These are phyloP conservation scores for Platycnemis pennipes DNA, from an alignment of 2,888 invertebrate genomes.

Conservation along the genomic window DNA sequence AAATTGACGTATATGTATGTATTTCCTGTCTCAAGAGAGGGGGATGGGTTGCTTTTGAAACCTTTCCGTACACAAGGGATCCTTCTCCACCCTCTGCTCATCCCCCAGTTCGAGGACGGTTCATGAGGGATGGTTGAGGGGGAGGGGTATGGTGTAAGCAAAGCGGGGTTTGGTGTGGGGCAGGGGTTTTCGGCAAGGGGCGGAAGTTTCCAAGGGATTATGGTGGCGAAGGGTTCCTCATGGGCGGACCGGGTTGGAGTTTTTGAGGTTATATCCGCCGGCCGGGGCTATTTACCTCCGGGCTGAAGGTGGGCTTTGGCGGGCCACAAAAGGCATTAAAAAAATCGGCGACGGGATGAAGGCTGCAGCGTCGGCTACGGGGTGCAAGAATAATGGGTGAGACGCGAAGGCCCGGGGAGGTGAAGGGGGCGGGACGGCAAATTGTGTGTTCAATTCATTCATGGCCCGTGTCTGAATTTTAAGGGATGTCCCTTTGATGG, in stretches of 20 bases:
- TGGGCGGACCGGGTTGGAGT: not conserved
- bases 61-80: not conserved
- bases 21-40: not conserved
- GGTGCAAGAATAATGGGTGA: slow-evolving; percentile 33
- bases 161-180: not conserved
- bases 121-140: not conserved
- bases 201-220: slow-evolving; percentile 4
- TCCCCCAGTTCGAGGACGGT: not conserved
- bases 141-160: no score
- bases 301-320: slow-evolving; percentile 26
- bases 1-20: slow-evolving; percentile 53
- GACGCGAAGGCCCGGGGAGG: not conserved
- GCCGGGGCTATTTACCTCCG: not conserved
- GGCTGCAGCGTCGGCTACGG: not conserved
- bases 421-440: not conserved
- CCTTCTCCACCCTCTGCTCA: not conserved
- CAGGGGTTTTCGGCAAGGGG: not conserved
- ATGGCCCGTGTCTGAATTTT: slow-evolving; percentile 54
- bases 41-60: not conserved
- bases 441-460: slow-evolving; percentile 46
- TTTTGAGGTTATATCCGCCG: slow-evolving; percentile 1
- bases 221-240: slow-evolving; percentile 7
- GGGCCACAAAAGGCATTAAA: slow-evolving; percentile 41
- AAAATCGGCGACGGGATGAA: not conserved
- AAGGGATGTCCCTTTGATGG: not conserved